Percentiles rank a stretch among this genome's conserved stretches.
These are phyloP conservation scores for Alauda arvensis DNA, from an alignment of 2,797 vertebrate genomes.

Conservation along the genomic window DNA sequence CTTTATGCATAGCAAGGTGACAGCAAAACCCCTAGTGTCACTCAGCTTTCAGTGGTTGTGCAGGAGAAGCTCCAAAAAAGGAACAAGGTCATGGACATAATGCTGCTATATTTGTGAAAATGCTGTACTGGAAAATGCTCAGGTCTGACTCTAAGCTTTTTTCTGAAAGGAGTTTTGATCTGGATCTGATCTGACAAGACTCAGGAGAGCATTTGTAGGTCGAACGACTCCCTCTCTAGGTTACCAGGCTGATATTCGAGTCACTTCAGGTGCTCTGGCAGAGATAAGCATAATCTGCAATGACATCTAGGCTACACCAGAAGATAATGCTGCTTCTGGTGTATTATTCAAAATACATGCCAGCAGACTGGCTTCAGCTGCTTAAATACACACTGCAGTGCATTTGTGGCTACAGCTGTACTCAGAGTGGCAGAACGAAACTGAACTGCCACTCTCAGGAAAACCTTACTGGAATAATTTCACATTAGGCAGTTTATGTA, in stretches of 20 bases:
- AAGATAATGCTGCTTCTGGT: background rate
- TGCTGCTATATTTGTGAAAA: background rate
- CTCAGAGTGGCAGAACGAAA: background rate
- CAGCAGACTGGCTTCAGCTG: background rate
- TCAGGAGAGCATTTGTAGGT: background rate
- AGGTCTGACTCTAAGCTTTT: background rate
- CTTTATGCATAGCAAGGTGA: background rate
- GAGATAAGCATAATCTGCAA: background rate
- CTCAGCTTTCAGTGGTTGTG: background rate
- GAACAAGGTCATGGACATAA: background rate
- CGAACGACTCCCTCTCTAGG: background rate
- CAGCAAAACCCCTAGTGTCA: background rate
- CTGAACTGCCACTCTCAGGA: constrained; percentile 27
- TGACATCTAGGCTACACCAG: background rate
- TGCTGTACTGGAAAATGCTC: background rate
- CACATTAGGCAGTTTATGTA: background rate
- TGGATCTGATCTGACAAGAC: constrained; percentile 8
- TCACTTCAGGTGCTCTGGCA: background rate
- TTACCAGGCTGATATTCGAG: background rate
- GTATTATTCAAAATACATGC: background rate
- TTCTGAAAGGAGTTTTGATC: background rate
- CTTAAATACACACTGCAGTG: background rate
- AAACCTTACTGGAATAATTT: constrained; percentile 1
- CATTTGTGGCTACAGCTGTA: background rate
- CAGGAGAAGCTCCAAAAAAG: background rate